Evolutionary conservation across 2,888 invertebrate species (phyloP), one percentile per base, ranked within the genome.

Genomic region (Crocallis elinguaria): DNA sequence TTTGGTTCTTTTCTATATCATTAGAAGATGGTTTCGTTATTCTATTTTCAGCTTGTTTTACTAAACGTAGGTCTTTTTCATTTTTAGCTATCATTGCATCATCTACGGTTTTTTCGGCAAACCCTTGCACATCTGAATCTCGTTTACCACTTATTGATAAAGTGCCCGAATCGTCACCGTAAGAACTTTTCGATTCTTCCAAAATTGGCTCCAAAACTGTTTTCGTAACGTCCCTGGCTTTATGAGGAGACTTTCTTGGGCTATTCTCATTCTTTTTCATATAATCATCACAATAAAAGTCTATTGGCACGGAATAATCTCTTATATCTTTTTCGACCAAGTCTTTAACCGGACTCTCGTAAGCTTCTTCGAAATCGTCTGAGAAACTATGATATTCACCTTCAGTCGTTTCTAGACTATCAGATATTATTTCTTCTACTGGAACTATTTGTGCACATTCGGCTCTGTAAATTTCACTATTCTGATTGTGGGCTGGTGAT

Each of bases 321-420:
- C 92, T 81, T 14, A 92, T 91, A 50, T 92, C 92, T 73, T 92
- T 92, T 16, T 79, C 82, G 0, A 90, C 85, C 8, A 92, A 69
- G 48, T 86, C 82, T 66, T 87, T 89, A 0, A 92, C 89, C 0
- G 92, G 90, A 69, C 90, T 91, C 61, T 86, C 84, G 35, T 91
- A 92, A 0, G 77, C 79, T 6, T 84, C 79, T 49, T 84, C 89
- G 9, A 85, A 83, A 55, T 86, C 84, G 3, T 88, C 89, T 33
- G 79, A 79, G 38, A 92, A 92, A 57, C 91, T 92, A n/a, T 86
- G 86, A 60, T 92, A 92, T 63, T 88, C 90, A 0, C 92, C 92
- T 69, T 87, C 87, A n/a, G 61, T 64, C 0, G 82, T 73, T 11
- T 83, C 82, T 12, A 75, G 11, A n/a, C 73, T 68, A 21, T 63